Conservation (phyloP, 37 sponge, comb jelly and placozoan species). For the Axinella damicornis region DNA sequence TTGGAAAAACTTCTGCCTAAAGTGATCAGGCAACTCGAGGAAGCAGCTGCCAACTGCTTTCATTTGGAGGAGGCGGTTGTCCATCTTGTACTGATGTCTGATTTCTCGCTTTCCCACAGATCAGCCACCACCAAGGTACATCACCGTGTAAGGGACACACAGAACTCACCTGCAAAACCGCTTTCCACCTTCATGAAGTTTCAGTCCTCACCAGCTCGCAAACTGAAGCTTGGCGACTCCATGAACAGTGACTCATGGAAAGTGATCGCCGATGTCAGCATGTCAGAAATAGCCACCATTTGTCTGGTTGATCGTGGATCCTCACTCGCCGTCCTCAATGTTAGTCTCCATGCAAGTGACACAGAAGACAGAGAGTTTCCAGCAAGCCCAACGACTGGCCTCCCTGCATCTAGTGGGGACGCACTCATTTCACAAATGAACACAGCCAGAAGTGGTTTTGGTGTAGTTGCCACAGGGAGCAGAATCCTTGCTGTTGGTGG, state of each 20-base stretch:
- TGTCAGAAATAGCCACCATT: conserved; percentile 13
- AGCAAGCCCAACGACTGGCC: conserved; percentile 74
- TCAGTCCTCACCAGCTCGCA: conserved; percentile 33
- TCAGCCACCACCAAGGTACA: too few species aligned
- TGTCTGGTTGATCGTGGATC: not conserved
- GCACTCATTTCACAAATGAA: conserved; percentile 42
- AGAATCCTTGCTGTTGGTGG: conserved; percentile 71
- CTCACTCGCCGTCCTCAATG: conserved; percentile 13
- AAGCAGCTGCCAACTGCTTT: not conserved
- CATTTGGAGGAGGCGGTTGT: conserved; percentile 5
- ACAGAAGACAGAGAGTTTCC: not conserved
- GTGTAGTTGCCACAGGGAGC: conserved; percentile 6
- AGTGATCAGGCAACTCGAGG: conserved; percentile 1
- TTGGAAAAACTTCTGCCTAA: conserved; percentile 10
- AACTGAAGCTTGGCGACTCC: conserved; percentile 27
- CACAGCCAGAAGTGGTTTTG: conserved; percentile 65
- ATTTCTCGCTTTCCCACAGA: not conserved
- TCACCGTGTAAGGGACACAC: too few species aligned
- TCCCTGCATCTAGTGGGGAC: conserved; percentile 3
- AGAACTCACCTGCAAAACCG: too few species aligned
- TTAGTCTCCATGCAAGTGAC: not conserved
- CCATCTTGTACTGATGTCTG: not conserved
- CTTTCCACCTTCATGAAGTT: too few species aligned
- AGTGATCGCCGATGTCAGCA: not conserved
- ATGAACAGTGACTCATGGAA: not conserved